Evolutionary conservation across 2,888 invertebrate genomes (phyloP), one percentile per base, ranked within the genome.

Genomic region (Euphydryas editha): DNA sequence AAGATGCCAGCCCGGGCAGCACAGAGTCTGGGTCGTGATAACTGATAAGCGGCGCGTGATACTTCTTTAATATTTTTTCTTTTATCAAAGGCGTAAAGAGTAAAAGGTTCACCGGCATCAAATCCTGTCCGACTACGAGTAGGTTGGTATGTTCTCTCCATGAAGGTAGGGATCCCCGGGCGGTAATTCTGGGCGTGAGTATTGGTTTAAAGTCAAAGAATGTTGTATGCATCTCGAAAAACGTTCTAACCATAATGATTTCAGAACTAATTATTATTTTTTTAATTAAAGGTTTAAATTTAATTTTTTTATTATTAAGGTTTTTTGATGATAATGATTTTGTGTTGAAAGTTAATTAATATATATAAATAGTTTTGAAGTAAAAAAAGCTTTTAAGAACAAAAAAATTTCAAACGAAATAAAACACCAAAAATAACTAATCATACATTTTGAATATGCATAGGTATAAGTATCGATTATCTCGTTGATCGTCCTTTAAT

Each of bases 31-130:
- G 82, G 56, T 90, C 86, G 0, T n/a, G n/a, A n/a, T n/a, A n/a
- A 93, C 93, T n/a, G n/a, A 39, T 75, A 80, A 0, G 93, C 92
- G 0, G 89, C 88, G 42, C 86, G 81, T 63, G 90, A 87, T 0
- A 93, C 95, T 73, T 92, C 89, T 13, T 92, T 85, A 21, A 94
- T 73, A 68, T 92, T 88, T 93, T 93, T 21, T 86, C 81, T 70
- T 94, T 93, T 17, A 95, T 92, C 59, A 85, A 88, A 0, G 94
- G 93, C 0, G 94, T 93, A 10, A 95, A 86, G 18, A 94, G 90
- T 0, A 95, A 81, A n/a, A 0, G 94, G 94, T 0, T 91, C 78
- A 0, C 94, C 94, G 0, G 93, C 86, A 10, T 89, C 90, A 6
- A 85, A 88, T 42, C 77, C 72, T 0, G 82, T 63, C 30, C 87